phyloP scores from a whole-genome alignment of 2,888 invertebrate species.

The Mechanitis mazaeus region DNA sequence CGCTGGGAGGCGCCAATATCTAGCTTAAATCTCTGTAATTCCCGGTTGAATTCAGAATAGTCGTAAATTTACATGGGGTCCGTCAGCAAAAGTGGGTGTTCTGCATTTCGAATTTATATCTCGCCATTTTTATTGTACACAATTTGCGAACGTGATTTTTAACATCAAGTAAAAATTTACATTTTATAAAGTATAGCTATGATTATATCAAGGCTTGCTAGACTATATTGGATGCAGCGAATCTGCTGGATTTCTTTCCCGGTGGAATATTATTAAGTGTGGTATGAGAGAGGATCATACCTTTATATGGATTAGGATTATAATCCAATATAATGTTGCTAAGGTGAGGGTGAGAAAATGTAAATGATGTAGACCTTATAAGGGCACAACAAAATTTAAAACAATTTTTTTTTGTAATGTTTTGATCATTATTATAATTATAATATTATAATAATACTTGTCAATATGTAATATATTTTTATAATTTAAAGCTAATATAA shows the following conservation, averaged over 20 bases:
- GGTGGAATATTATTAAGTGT: constrained; percentile 1
- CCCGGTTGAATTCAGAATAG: constrained; percentile 65
- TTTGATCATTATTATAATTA: no score
- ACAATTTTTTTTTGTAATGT: no score
- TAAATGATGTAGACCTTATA: no score
- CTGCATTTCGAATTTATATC: constrained; percentile 58
- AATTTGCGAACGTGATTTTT: constrained; percentile 64
- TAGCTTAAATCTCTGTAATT: constrained; percentile 62
- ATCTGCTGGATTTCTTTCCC: constrained; percentile 18
- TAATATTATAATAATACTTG: no score
- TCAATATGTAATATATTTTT: no score
- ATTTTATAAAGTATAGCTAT: constrained; percentile 52
- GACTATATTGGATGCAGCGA: constrained; percentile 32
- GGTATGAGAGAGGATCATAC: constrained; percentile 10
- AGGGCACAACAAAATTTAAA: no score
- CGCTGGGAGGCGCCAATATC: constrained; percentile 41
- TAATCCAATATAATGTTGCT: constrained; percentile 3
- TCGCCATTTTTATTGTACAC: constrained; percentile 58
- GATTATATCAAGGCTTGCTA: constrained; percentile 35
- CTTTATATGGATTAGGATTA: constrained; percentile 10
- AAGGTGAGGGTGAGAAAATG: no score
- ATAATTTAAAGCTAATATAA: no score
- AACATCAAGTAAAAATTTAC: constrained; percentile 62
- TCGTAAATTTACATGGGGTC: constrained; percentile 65
- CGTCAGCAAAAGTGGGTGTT: constrained; percentile 52